phyloP scores from a whole-genome alignment of 2,797 vertebrate genomes.

The Chelmon rostratus region DNA sequence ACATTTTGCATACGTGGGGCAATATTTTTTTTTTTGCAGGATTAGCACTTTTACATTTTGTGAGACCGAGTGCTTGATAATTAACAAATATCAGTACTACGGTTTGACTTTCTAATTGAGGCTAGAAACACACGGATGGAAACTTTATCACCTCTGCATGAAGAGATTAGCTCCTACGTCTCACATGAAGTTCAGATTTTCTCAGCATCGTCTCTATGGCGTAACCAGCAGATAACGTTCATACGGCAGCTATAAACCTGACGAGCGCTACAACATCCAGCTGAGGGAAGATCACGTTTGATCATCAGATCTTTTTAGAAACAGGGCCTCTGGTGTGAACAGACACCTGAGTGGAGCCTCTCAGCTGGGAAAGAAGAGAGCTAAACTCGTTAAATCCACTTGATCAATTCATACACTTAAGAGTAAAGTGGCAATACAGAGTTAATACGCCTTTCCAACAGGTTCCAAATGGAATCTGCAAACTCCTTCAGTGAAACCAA shows the following conservation, averaged over 20 bases:
- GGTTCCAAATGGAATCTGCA: slow-evolving; percentile 50
- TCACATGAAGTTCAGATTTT: slow-evolving; percentile 1
- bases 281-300: slow-evolving; percentile 2
- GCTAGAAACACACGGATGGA: not conserved
- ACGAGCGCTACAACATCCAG: slow-evolving; percentile 15
- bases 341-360: slow-evolving; percentile 27
- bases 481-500: slow-evolving; percentile 57
- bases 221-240: not conserved
- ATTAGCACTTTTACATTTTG: not conserved
- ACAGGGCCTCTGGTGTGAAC: not conserved
- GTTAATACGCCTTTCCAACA: slow-evolving; percentile 56
- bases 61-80: not conserved
- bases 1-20: not conserved
- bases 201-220: not conserved
- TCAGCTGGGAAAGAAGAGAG: slow-evolving; percentile 27
- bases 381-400: slow-evolving; percentile 53
- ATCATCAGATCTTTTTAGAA: slow-evolving; percentile 9
- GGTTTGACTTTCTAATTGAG: not conserved
- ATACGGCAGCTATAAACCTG: not conserved
- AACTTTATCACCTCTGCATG: not conserved
- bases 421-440: slow-evolving; percentile 56
- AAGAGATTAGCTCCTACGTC: not conserved
- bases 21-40: slow-evolving; percentile 4
- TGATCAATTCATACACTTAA: slow-evolving; percentile 52
- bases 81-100: not conserved